phyloP scores from a whole-genome alignment of 2,888 invertebrate genomes.

The Pseudanteris insignis region DNA sequence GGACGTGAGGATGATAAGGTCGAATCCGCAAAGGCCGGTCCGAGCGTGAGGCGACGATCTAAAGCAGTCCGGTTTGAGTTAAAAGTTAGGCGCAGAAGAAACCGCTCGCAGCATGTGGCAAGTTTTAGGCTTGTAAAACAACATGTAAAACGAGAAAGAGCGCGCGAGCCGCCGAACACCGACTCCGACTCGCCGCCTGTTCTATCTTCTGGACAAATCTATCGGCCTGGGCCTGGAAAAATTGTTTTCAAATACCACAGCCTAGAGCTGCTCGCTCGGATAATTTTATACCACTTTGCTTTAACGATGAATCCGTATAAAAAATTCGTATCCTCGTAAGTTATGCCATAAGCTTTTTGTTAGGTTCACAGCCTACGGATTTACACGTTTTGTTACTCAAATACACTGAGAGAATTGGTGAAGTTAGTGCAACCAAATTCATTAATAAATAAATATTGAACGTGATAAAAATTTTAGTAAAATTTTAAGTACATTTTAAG shows the following conservation, averaged over 20 bases:
- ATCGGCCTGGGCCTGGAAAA: constrained; percentile 40
- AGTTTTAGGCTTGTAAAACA: constrained; percentile 62
- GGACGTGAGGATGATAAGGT: constrained; percentile 38
- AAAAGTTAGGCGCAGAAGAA: constrained; percentile 45
- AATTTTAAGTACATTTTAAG: too few species aligned
- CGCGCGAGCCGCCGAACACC: constrained; percentile 45
- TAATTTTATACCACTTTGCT: constrained; percentile 23
- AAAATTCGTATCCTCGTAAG: constrained; percentile 1
- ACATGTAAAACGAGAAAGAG: constrained; percentile 62
- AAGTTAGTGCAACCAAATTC: background rate
- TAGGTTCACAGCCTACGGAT: too few species aligned
- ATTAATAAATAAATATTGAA: too few species aligned
- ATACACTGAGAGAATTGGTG: background rate
- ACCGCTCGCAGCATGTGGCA: constrained; percentile 47
- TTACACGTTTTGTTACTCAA: background rate
- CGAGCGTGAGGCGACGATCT: constrained; percentile 22
- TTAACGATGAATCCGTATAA: constrained; percentile 8
- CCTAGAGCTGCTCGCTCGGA: constrained; percentile 4
- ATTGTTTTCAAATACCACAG: constrained; percentile 33
- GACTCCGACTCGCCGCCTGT: constrained; percentile 33
- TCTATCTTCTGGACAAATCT: constrained; percentile 54
- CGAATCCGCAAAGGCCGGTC: constrained; percentile 19
- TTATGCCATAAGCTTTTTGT: too few species aligned
- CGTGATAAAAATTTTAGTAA: too few species aligned
- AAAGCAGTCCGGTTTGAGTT: constrained; percentile 47